Evolutionary conservation across 92 coral and sea anemone genomes (phyloP).

Genomic region (Porites cylindrica): DNA sequence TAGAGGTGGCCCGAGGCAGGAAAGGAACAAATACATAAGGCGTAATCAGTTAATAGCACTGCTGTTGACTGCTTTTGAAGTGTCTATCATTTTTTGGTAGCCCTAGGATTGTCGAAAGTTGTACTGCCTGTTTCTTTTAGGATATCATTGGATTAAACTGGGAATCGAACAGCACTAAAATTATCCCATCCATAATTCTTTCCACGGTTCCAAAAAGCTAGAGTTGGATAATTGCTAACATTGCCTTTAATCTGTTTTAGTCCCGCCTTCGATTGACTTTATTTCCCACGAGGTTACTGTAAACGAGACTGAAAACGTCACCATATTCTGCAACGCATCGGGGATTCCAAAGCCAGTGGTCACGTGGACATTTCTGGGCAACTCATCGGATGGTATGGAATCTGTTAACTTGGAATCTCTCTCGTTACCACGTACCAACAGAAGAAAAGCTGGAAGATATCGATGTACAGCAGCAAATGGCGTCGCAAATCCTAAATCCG

Average conservation of each 20-base stretch:
- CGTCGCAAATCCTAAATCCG: background rate
- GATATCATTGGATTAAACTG: too few species aligned
- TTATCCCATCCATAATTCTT: too few species aligned
- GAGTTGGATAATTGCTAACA: background rate
- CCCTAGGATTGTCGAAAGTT: too few species aligned
- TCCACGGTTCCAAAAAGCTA: background rate
- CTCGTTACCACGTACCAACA: background rate
- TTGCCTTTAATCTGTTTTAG: conserved; percentile 3
- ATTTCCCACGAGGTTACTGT: conserved; percentile 46
- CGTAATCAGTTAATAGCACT: too few species aligned
- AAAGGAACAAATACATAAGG: too few species aligned
- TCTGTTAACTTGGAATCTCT: background rate
- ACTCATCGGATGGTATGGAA: background rate
- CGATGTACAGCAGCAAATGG: conserved; percentile 51
- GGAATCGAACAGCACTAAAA: too few species aligned
- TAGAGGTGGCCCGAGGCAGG: too few species aligned
- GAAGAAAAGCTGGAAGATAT: conserved; percentile 28
- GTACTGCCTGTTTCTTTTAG: too few species aligned
- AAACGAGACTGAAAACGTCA: conserved; percentile 45
- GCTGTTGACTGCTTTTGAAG: too few species aligned
- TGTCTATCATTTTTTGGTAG: too few species aligned
- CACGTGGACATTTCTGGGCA: conserved; percentile 21
- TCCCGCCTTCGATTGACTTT: conserved; percentile 39
- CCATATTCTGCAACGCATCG: conserved; percentile 53
- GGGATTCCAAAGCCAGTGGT: conserved; percentile 52